Evolutionary conservation across 2,797 vertebrate species (phyloP).

Genomic region (Falco naumanni): DNA sequence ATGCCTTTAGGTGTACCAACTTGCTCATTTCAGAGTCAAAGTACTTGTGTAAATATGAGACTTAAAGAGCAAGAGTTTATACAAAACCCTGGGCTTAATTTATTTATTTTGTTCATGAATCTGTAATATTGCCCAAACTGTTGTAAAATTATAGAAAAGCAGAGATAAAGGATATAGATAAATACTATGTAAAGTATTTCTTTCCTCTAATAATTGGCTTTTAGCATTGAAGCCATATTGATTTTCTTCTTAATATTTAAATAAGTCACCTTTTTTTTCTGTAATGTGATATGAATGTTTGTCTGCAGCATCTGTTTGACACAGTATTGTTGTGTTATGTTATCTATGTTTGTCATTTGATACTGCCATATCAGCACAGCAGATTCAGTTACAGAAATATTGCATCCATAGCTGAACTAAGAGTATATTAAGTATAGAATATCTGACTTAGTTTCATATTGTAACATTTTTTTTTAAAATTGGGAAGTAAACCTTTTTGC

Average conservation of each 20-base stretch:
- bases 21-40: background rate
- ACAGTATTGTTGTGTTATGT: background rate
- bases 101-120: background rate
- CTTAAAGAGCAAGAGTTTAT: background rate
- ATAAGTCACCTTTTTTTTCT: background rate
- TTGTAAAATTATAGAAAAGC: background rate
- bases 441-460: background rate
- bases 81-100: background rate
- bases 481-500: background rate
- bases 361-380: background rate
- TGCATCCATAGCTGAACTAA: background rate
- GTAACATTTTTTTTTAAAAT: background rate
- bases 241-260: background rate
- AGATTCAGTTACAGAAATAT: background rate
- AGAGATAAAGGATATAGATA: background rate
- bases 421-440: background rate
- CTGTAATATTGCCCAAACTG: background rate
- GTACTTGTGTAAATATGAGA: background rate
- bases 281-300: background rate
- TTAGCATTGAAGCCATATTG: background rate
- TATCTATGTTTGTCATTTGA: background rate
- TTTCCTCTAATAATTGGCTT: background rate
- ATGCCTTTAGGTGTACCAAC: background rate
- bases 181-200: background rate
- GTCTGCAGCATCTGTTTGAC: background rate